Conservation (phyloP, 2,113 vertebrate genomes). For the Perognathus longimembris region DNA sequence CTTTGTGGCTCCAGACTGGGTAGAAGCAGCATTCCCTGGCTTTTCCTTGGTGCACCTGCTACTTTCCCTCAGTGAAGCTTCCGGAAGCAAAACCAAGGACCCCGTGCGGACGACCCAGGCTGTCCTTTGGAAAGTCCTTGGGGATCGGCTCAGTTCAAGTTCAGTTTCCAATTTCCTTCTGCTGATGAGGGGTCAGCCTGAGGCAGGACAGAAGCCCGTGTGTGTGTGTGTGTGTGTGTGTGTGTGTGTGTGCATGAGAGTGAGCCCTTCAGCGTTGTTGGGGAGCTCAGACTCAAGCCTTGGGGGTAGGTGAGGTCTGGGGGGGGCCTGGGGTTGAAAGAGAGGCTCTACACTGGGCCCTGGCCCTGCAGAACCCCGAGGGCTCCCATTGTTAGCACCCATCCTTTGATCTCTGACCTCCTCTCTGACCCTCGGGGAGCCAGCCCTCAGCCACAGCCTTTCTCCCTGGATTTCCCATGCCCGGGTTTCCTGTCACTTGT, state of each 20-base stretch:
- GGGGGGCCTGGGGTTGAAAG: background rate
- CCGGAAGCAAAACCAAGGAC: background rate
- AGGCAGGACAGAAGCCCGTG: no score
- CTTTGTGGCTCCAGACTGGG: background rate
- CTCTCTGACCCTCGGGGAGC: background rate
- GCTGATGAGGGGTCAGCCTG: background rate
- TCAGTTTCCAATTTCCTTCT: background rate
- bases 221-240: no score
- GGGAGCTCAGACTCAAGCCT: no score
- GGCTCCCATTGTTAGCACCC: background rate
- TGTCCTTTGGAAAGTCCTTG: fast-evolving
- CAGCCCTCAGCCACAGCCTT: no score
- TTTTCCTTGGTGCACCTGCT: no score
- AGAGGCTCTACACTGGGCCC: no score
- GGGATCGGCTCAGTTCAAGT: background rate
- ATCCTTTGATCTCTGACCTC: slow-evolving; percentile 46
- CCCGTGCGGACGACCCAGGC: background rate
- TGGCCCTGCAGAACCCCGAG: background rate
- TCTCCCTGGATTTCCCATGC: no score
- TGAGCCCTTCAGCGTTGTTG: background rate
- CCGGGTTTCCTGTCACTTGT: no score
- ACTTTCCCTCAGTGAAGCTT: background rate
- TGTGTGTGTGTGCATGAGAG: background rate
- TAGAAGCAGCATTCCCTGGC: background rate
- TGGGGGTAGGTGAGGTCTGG: fast-evolving